A percentile compares a stretch with the other conserved stretches of the same genome.
Conservation (phyloP, 2,888 invertebrate genomes). For the Frankliniella intonsa region DNA sequence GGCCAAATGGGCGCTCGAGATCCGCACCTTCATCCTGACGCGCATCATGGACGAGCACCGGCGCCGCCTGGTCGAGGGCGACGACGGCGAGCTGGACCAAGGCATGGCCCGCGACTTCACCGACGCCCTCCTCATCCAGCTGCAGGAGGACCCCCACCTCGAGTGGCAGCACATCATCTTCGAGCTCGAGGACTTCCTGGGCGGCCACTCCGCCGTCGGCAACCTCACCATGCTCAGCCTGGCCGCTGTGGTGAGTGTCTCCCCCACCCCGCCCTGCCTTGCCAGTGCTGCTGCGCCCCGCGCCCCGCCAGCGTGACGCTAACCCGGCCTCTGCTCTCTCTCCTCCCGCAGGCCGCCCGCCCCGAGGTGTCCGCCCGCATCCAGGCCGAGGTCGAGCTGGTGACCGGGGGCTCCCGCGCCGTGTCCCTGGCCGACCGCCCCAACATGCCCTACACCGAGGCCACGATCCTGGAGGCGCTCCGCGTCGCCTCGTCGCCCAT, state of each 20-base stretch:
- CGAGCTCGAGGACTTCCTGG: constrained; percentile 80
- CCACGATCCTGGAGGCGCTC: constrained; percentile 73
- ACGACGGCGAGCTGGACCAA: constrained; percentile 38
- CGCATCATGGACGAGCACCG: constrained; percentile 62
- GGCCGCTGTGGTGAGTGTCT: constrained; percentile 57
- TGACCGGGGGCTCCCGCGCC: constrained; percentile 54
- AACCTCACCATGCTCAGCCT: constrained; percentile 75
- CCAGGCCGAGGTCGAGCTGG: constrained; percentile 62
- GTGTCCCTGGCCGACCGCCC: constrained; percentile 63
- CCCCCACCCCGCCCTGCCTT: background rate
- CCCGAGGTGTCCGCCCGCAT: constrained; percentile 56
- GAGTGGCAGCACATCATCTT: constrained; percentile 74
- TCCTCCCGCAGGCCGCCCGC: constrained; percentile 27
- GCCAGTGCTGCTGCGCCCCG: too few species aligned
- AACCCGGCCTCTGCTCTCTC: background rate
- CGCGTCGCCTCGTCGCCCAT: constrained; percentile 80
- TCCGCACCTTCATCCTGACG: constrained; percentile 67
- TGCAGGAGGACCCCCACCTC: constrained; percentile 62
- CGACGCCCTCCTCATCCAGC: constrained; percentile 68
- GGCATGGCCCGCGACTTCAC: constrained; percentile 65
- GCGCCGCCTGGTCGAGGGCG: constrained; percentile 38
- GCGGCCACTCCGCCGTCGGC: constrained; percentile 82
- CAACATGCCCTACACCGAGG: constrained; percentile 73
- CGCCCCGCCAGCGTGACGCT: background rate
- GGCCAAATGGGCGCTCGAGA: constrained; percentile 63